Evolutionary conservation across 2,888 invertebrate species (phyloP).

Genomic region (Ormyrus thymus): DNA sequence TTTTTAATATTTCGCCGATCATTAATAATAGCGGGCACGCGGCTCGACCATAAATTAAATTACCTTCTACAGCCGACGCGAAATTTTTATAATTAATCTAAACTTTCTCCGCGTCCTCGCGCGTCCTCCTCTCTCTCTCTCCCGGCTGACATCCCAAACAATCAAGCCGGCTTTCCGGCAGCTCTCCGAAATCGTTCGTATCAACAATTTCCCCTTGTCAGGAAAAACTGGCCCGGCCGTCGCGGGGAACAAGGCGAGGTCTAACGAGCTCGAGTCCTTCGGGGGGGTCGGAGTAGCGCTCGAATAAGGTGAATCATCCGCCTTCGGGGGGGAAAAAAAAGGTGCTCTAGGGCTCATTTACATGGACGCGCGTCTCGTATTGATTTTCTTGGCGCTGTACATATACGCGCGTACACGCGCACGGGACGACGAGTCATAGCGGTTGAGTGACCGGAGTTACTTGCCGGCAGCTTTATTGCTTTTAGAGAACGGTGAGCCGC

Average conservation of each 20-base stretch:
- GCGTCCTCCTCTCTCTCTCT: too few species aligned
- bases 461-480: constrained; percentile 42
- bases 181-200: too few species aligned
- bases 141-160: too few species aligned
- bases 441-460: constrained; percentile 14
- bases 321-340: constrained; percentile 26
- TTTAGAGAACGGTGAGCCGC: constrained; percentile 37
- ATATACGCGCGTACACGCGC: neutral
- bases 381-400: constrained; percentile 46
- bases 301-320: constrained; percentile 48
- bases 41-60: constrained; percentile 9
- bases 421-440: neutral
- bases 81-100: constrained; percentile 18
- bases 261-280: too few species aligned
- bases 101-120: neutral
- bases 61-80: neutral
- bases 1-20: neutral
- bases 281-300: neutral
- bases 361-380: constrained; percentile 36
- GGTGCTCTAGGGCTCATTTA: constrained; percentile 48
- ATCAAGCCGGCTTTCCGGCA: too few species aligned
- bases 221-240: too few species aligned
- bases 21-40: constrained; percentile 30
- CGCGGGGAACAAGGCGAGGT: too few species aligned
- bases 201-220: too few species aligned